Evolutionary conservation across 2,797 vertebrate species (phyloP), one percentile per base, ranked within the genome.

Genomic region (Naso thynnoides): DNA sequence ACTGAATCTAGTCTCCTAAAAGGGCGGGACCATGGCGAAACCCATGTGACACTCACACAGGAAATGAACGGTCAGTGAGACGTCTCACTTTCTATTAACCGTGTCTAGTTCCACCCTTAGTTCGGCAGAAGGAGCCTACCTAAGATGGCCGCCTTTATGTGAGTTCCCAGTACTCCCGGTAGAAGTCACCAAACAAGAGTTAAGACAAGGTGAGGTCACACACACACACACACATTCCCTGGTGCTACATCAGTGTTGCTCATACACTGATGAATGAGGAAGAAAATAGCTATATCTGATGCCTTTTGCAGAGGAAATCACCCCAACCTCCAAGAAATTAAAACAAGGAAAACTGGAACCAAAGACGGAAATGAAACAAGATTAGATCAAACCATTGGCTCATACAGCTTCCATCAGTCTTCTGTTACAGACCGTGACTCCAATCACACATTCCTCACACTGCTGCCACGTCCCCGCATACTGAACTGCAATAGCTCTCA

Each of bases 171-270:
- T 94, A 45, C 95, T 95, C 86, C 92, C 94, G 81, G 92, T 95
- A 14, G 93, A 95, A 79, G 93, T 95, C 81, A 94, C 90, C 81
- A 93, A 93, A 52, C 89, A 93, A 54, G 86, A 96, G 79, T 96
- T 96, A 73, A 93, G 93, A 83, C 94, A 94, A 0, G 94, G 95
- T 95, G 77, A 52, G 64, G 15, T 42, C 9, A 11, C 14, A 48
- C 21, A 33, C 49, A 36, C 36, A 15, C 65, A 18, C n/a, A 56
- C 15, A 62, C 10, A 42, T 10, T 10, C 33, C 33, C 33, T 6
- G 2, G 26, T 23, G 19, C 16, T 33, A 3, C 15, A 50, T 49
- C 26, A n/a, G 16, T 44, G 27, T 33, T 49, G 10, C 15, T 5
- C 21, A 13, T 9, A 36, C 16, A 21, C 45, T 24, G 41, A 29